These are phyloP conservation scores for Phrynocephalus forsythii DNA, from an alignment of 2,797 vertebrate species.

Conservation along the genomic window DNA sequence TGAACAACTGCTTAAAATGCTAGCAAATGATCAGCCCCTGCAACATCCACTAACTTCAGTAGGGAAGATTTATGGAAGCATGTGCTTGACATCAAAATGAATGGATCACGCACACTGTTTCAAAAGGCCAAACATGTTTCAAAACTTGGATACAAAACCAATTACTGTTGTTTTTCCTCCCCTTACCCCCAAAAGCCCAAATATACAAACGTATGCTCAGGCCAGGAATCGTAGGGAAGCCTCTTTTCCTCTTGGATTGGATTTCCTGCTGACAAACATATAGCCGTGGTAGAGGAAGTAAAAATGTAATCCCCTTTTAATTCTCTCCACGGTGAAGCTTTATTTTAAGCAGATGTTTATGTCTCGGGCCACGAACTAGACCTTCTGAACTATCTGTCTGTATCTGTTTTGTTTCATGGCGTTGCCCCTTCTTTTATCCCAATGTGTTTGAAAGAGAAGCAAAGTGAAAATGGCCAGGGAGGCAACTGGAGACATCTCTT, in stretches of 20 bases:
- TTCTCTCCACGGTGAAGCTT: slow-evolving; percentile 54
- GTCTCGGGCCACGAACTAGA: slow-evolving; percentile 60
- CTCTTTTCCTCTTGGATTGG: slow-evolving; percentile 67
- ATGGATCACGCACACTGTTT: not conserved
- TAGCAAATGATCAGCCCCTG: not conserved
- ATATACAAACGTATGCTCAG: slow-evolving; percentile 5
- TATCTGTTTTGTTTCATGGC: slow-evolving; percentile 61
- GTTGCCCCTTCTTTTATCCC: slow-evolving; percentile 33
- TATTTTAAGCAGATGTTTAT: slow-evolving; percentile 56
- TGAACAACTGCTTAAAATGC: not conserved
- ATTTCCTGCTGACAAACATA: slow-evolving; percentile 71
- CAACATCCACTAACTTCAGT: not conserved
- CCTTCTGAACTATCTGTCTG: slow-evolving; percentile 47
- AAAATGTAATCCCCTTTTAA: slow-evolving; percentile 57
- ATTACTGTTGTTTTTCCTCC: not conserved
- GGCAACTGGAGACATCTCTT: not conserved
- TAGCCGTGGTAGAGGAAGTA: slow-evolving; percentile 59
- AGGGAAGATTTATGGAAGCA: not conserved
- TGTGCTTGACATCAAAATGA: not conserved
- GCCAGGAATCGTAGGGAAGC: slow-evolving; percentile 53
- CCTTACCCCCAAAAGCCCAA: not conserved
- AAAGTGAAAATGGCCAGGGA: slow-evolving; percentile 37
- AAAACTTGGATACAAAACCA: slow-evolving; percentile 11
- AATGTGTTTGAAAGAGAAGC: slow-evolving; percentile 49
- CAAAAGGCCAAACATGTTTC: not conserved